Evolutionary conservation across 2,888 invertebrate genomes (phyloP).

Genomic region (Netelia melanura): DNA sequence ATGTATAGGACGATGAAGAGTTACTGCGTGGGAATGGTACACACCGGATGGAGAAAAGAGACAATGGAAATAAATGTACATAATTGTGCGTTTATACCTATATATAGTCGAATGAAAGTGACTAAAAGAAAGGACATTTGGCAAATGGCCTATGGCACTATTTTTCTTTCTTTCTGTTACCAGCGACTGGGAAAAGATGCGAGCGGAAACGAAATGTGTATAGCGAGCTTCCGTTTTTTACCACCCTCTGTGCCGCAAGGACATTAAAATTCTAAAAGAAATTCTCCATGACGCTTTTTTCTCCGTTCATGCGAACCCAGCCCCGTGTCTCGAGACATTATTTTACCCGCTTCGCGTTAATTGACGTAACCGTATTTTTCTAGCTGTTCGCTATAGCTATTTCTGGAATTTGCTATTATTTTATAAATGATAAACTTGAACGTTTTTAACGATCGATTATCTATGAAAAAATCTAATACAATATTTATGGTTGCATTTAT

Average conservation of each 20-base stretch:
- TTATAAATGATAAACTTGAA: too few relatives aligned
- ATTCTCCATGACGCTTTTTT: background rate
- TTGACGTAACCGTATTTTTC: too few relatives aligned
- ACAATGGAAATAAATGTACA: background rate
- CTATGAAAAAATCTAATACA: background rate
- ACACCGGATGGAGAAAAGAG: background rate
- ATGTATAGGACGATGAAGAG: background rate
- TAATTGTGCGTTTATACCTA: too few relatives aligned
- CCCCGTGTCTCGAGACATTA: too few relatives aligned
- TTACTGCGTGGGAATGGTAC: background rate
- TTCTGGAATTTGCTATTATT: too few relatives aligned
- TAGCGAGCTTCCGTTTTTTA: background rate
- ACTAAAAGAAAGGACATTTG: background rate
- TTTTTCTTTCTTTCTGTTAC: constrained; percentile 8
- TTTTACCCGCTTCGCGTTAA: too few relatives aligned
- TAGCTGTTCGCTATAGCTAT: too few relatives aligned
- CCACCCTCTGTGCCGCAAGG: background rate
- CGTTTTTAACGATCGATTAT: too few relatives aligned
- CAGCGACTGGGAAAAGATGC: too few relatives aligned
- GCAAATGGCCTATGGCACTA: constrained; percentile 14
- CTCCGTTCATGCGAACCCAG: too few relatives aligned
- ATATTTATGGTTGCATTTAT: background rate
- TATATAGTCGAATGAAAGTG: background rate
- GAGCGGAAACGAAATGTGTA: constrained; percentile 2
- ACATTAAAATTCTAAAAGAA: background rate